Base-by-base conservation (phyloP, 1,140 invertebrate species). In the Papilio helenus region DNA sequence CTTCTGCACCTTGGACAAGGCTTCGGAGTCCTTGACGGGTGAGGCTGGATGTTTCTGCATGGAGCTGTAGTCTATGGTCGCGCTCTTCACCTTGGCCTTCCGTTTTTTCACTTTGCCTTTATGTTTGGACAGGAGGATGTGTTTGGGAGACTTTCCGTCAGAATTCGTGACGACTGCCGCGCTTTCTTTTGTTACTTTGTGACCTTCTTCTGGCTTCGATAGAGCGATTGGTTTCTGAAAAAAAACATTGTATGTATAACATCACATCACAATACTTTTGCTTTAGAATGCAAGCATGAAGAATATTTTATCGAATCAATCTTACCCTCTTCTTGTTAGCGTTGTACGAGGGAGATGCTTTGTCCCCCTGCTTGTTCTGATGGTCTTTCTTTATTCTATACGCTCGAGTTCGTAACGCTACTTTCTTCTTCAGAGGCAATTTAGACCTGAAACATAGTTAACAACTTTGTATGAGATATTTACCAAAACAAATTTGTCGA, bases 1-100 rank as follows among this genome's bases (percentile, higher is more conserved):
- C 80, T 97, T 97, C 79, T 97, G 96, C 7, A 98, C 97, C 92
- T 98, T 98, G 29, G 96, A 97, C 72, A 97, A 95, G 0, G 97
- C 97, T 92, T 97, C 97, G 0, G 96, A 95, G 87, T 95, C 95
- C 84, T 95, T 92, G 86, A 85, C 84, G 0, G 91, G 92, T 0
- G 90, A 88, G 3, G 87, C 86, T 34, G 88, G 93, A 80, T 97
- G 96, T 72, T 96, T 94, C 83, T 97, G 96, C 55, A 95, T 94
- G 0, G 95, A 95, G 79, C 96, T 97, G 83, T 98, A 97, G 88
- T 98, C 97, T 78, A 98, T 97, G 2, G 97, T 97, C 91, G 97
- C 97, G 83, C 97, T 97, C 74, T 95, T 94, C 46, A 93, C 81
- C 86, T 94, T 94, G 1, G 89, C 55, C 84, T 94, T 94, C 14